Evolutionary conservation across 2,888 invertebrate species (phyloP).

Genomic region (Sylvicola cinctus): DNA sequence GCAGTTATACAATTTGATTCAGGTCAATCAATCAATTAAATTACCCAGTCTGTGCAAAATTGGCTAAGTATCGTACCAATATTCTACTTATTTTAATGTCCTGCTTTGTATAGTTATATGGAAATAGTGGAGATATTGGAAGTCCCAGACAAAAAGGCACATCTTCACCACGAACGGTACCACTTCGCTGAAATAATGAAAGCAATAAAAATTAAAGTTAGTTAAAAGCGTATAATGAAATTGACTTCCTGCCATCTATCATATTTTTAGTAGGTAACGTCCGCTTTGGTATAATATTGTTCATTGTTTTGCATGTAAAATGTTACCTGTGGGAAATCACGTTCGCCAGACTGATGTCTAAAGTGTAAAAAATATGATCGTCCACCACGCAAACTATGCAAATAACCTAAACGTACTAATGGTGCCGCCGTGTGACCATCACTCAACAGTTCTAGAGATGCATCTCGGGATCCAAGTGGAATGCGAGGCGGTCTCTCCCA

Average conservation of each 20-base stretch:
- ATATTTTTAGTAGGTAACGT: background rate
- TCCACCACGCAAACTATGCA: constrained; percentile 59
- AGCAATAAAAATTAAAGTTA: constrained; percentile 1
- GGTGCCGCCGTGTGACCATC: constrained; percentile 86
- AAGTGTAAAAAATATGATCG: constrained; percentile 77
- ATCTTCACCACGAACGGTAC: constrained; percentile 73
- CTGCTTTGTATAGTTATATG: constrained; percentile 58
- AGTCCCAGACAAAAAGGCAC: constrained; percentile 67
- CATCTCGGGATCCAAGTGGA: constrained; percentile 68
- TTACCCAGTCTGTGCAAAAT: constrained; percentile 78
- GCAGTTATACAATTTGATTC: background rate
- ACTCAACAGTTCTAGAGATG: constrained; percentile 66
- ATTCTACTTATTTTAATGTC: constrained; percentile 60
- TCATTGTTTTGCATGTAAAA: background rate
- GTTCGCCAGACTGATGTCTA: constrained; percentile 63
- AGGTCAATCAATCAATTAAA: constrained; percentile 11
- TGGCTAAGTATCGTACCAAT: constrained; percentile 66
- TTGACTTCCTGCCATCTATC: background rate
- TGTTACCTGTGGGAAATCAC: constrained; percentile 52
- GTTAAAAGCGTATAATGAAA: background rate
- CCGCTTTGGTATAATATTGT: background rate
- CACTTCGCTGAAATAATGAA: constrained; percentile 36
- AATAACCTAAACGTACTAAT: constrained; percentile 43
- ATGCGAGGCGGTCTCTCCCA: constrained; percentile 82
- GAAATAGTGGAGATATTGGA: constrained; percentile 44